Conservation (phyloP, 2,113 vertebrate species). For the Pristiophorus japonicus region DNA sequence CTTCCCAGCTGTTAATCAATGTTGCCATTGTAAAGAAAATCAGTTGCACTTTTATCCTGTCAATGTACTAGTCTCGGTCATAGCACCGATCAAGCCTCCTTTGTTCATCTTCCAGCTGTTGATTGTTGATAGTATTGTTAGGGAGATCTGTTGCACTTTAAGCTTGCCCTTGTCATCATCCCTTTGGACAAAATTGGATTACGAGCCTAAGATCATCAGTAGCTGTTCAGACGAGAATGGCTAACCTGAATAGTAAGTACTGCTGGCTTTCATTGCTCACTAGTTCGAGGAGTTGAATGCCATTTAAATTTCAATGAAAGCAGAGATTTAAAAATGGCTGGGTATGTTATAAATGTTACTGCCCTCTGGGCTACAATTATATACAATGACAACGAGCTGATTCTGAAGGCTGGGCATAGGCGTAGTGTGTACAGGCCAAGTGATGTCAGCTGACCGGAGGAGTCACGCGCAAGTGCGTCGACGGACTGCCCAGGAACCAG, state of each 20-base stretch:
- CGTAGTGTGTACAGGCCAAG: not conserved
- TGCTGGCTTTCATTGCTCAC: not conserved
- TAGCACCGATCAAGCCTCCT: not conserved
- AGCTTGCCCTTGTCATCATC: not conserved
- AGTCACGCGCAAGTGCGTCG: too few species aligned
- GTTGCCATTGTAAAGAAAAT: not conserved
- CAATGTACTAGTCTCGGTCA: not conserved
- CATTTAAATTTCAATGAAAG: not conserved
- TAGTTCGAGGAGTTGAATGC: not conserved
- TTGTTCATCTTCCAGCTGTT: not conserved
- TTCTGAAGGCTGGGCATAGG: not conserved
- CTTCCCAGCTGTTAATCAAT: not conserved
- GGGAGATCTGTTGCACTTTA: not conserved
- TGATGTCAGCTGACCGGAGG: not conserved
- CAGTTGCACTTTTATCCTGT: not conserved
- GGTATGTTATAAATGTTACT: too few species aligned
- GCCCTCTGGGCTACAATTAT: not conserved
- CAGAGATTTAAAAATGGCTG: not conserved
- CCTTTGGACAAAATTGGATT: not conserved
- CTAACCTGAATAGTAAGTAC: not conserved
- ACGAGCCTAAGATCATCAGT: not conserved
- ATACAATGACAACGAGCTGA: not conserved
- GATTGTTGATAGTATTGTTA: not conserved
- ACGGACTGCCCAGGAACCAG: not conserved
- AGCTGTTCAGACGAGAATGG: not conserved